These are phyloP conservation scores for Jaculus jaculus DNA, from an alignment of 2,113 vertebrate species.

Conservation along the genomic window DNA sequence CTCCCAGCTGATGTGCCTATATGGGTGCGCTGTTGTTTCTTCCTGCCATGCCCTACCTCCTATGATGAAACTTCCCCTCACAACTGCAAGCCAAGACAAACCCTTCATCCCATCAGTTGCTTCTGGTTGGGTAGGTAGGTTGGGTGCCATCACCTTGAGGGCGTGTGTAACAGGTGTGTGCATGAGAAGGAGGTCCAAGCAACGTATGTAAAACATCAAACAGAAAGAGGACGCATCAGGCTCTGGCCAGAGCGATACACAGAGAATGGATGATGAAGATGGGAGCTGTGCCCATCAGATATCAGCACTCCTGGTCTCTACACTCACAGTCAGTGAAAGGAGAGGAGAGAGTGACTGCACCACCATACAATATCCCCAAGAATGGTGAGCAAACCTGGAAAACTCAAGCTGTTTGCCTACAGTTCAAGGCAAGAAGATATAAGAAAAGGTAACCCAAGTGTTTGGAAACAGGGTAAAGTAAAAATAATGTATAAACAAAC, in stretches of 20 bases:
- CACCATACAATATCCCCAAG: neutral
- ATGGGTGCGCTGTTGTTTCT: too few species aligned
- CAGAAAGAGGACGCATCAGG: neutral
- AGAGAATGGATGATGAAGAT: fast-evolving
- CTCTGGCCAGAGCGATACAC: neutral
- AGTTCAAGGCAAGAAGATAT: neutral
- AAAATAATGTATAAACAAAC: neutral
- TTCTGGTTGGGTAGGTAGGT: too few species aligned
- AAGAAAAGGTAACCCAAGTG: neutral
- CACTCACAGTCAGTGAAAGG: neutral
- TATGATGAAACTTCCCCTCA: too few species aligned
- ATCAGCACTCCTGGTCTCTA: fast-evolving
- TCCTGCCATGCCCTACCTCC: too few species aligned
- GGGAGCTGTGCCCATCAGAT: fast-evolving
- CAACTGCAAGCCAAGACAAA: too few species aligned
- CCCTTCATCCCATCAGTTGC: too few species aligned
- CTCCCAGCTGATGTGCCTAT: too few species aligned
- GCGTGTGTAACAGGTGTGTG: neutral
- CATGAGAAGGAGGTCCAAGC: fast-evolving
- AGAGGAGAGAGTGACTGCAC: neutral
- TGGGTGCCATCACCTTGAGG: too few species aligned
- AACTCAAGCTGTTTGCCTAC: neutral
- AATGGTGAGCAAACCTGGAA: neutral
- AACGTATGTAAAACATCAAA: neutral
- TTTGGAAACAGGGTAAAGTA: neutral